Evolutionary conservation across 2,888 invertebrate genomes (phyloP), one percentile per base, ranked within the genome.

Genomic region (Dryomyza anilis): DNA sequence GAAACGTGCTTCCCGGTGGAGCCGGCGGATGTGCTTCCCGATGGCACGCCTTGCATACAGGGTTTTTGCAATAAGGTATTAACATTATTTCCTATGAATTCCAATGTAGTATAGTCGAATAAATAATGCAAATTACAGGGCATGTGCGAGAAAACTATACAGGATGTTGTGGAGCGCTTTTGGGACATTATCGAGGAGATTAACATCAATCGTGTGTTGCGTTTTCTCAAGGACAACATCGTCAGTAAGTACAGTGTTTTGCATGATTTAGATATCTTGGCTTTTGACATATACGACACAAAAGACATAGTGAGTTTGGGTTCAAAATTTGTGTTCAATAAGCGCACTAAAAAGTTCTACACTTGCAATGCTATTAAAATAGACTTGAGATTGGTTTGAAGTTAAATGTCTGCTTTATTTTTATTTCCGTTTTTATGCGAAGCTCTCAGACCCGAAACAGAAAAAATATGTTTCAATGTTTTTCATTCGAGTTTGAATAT

Each of bases 161-260:
- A 95, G 80, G 96, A 97, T 79, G 94, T 97, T 25, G 95, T 97
- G 10, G 95, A 96, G 82, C 88, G 97, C 30, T 95, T 98, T 84
- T 98, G 97, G 96, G 95, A 96, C 80, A 96, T 98, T 58, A 96
- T 98, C 68, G 96, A 97, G 83, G 95, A 96, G 77, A 95, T 96
- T 65, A 95, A 95, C 83, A 95, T 96, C 66, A 96, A 95, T 81
- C 94, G 94, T 79, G 94, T 95, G 73, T 86, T 95, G 73, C 87
- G 93, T 59, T 95, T 96, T 81, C 86, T 96, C 59, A 89, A 93
- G 65, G 95, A 96, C 84, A 96, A 96, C 81, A 94, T 96, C 68
- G 96, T 98, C 33, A 95, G 96, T 65, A 93, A 79, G 83, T 80
- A 67, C 10, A 12, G 14, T 33, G 1, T 30, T 29, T 2, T 25